Evolutionary conservation across 2,888 invertebrate species (phyloP), one percentile per base, ranked within the genome.

Genomic region (Isotomurus palustris): DNA sequence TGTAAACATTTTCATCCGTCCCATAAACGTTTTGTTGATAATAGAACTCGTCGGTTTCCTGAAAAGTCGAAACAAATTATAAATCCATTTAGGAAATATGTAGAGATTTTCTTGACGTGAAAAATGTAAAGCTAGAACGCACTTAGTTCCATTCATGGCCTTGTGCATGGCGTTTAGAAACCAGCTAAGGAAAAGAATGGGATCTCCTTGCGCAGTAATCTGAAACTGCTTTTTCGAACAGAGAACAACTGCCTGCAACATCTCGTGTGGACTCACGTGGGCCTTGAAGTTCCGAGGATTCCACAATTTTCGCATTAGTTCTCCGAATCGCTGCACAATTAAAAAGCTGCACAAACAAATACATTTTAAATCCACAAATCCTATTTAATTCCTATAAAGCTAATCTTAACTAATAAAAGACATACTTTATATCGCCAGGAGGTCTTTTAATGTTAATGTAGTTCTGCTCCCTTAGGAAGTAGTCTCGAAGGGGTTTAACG

Each of bases 231-330:
- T 95, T 76, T 90, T 89, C 73, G 96, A 92, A 90, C 94, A 93
- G 63, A 97, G 78, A 3, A 99, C 93, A 24, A 96, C 92, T 45
- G 99, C 93, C 74, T 99, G 99, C 24, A 99, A 79, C 97, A 99
- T 99, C 81, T 99, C 99, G 75, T 99, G 99, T 0, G 99, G 99
- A 21, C 95, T 96, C 0, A 99, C 99, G 73, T 99, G 99, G 0
- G 97, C 91, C 77, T 99, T 99, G 75, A 99, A 99, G 73, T 97
- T 97, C 38, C 94, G 81, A 0, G 97, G 96, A 77, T 99, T 99
- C 99, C 99, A 99, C 71, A 99, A 79, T 75, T 99, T 99, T 19
- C 99, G 81, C 78, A 97, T 84, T 27, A 99, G 79, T 75, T 99
- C 97, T 0, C 97, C 97, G 75, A 95, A 97, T 73, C 87, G 78